Conservation (phyloP, 2,888 invertebrate genomes). For the Mimas tiliae region DNA sequence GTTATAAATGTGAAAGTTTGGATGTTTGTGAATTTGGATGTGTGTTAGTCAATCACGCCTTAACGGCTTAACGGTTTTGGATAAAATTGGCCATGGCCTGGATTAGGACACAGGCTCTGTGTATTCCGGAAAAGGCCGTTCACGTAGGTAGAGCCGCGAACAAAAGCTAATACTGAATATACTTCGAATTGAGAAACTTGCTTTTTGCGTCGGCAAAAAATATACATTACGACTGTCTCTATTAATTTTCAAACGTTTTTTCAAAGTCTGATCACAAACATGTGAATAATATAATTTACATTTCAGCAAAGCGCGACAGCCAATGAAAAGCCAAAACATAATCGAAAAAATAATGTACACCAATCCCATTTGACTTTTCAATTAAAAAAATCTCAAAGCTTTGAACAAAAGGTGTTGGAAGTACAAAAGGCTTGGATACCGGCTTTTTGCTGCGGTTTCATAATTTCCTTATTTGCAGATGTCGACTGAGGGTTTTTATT, state of each 20-base stretch:
- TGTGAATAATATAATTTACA: not conserved
- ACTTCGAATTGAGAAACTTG: too few species aligned
- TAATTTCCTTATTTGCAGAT: conserved; percentile 78
- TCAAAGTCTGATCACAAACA: not conserved
- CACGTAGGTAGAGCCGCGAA: too few species aligned
- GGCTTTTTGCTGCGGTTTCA: conserved; percentile 67
- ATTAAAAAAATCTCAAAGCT: conserved; percentile 68
- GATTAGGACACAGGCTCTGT: too few species aligned
- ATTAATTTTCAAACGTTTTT: not conserved
- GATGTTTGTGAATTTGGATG: too few species aligned
- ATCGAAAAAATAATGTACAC: conserved; percentile 35
- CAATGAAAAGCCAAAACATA: conserved; percentile 33
- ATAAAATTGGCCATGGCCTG: too few species aligned
- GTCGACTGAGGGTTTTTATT: conserved; percentile 56
- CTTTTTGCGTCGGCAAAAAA: too few species aligned
- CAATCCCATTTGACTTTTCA: conserved; percentile 63
- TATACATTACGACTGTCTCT: too few species aligned
- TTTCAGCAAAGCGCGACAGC: not conserved
- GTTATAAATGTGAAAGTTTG: too few species aligned
- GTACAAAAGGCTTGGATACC: conserved; percentile 67
- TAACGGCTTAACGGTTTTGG: too few species aligned
- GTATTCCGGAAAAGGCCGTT: too few species aligned
- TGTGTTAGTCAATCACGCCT: too few species aligned
- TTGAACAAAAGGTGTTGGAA: conserved; percentile 68
- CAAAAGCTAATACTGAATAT: too few species aligned